Evolutionary conservation across 2,113 vertebrate species (phyloP), one percentile per base, ranked within the genome.

Genomic region (Hirundichthys speculiger): DNA sequence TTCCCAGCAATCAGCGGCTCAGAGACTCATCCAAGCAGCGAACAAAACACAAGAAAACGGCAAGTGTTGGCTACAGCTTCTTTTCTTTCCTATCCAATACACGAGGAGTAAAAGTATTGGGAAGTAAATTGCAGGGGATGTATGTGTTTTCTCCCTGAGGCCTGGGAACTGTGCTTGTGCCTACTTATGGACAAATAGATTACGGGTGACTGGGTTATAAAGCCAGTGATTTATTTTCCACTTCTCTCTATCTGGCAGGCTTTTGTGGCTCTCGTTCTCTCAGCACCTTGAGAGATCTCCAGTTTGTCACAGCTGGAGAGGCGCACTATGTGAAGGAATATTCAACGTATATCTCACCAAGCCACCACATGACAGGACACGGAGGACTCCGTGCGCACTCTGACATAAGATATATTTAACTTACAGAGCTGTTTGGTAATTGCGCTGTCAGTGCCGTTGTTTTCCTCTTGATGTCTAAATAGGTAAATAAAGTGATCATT

Each of bases 181-280:
- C 64, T 58, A 71, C 50, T 80, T 78, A 54, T 69, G 57, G 18
- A 61, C 24, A 47, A 52, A 72, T n/a, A 57, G n/a, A 62, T 77
- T 63, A 64, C 67, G 41, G 66, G 57, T 30, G 47, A 75, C 12
- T 57, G 22, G n/a, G 9, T 45, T 21, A 51, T 73, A 49, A 71
- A 75, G 24, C 52, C 13, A 47, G 13, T 25, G 59, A 69, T 56
- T 69, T 64, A 42, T 45, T 42, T 40, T 21, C 19, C 18, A n/a
- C 34, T 38, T 20, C 53, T 3, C 5, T 48, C 20, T 27, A 13
- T 11, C 56, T 49, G 62, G 27, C 54, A 67, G 62, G 56, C 6
- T 24, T 46, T 54, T 12, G 4, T 53, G 47, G 49, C 22, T 55
- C 57, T 54, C 16, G 7, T 40, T 63, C 60, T 21, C 21, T 38